Evolutionary conservation across 2,113 vertebrate genomes (phyloP), one percentile per base, ranked within the genome.

Genomic region (Alaudala cheleensis): DNA sequence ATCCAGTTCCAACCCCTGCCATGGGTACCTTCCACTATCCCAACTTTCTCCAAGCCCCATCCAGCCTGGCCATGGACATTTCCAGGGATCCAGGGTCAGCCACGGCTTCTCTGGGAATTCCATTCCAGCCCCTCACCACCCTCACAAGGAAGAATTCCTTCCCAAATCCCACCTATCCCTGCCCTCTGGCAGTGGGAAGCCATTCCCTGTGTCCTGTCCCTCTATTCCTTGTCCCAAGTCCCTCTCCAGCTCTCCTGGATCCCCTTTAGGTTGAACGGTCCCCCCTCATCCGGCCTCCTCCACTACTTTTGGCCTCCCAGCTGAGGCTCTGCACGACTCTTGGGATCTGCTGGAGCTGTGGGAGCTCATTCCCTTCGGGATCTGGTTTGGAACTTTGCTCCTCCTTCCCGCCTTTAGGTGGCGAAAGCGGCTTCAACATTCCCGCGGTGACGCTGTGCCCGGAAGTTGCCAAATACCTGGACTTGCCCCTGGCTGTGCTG

Each of bases 381-480:
- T 25, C 44, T 26, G 17, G 1, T 67, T 58, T 53, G 77, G 79
- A 20, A 62, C 5, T 80, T 67, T 12, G 29, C 61, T 76, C 19
- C 65, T 54, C 42, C 40, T 71, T 57, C 37, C 61, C 17, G 5
- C 5, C 3, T 25, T 76, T 76, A 99, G 99, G 99, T 47, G 98
- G 97, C 9, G 96, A 82, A 14, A 97, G 98, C 0, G 99, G 99
- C 69, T 99, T 94, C 97, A 99, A 99, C 96, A 98, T 99, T 58
- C 99, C 99, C 1, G 93, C 95, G 1, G 98, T 99, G 49, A 97
- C 81, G 0, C 86, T 96, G 40, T 99, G 98, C 67, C 98, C 99
- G 0, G 99, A 99, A 93, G 98, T 99, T 10, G 98, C 97, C 76
- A 81, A 73, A 10, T 99, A 99, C 91, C 81, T 99, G 95, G 92